phyloP scores from a whole-genome alignment of 2,888 invertebrate species.

The Platycnemis pennipes region DNA sequence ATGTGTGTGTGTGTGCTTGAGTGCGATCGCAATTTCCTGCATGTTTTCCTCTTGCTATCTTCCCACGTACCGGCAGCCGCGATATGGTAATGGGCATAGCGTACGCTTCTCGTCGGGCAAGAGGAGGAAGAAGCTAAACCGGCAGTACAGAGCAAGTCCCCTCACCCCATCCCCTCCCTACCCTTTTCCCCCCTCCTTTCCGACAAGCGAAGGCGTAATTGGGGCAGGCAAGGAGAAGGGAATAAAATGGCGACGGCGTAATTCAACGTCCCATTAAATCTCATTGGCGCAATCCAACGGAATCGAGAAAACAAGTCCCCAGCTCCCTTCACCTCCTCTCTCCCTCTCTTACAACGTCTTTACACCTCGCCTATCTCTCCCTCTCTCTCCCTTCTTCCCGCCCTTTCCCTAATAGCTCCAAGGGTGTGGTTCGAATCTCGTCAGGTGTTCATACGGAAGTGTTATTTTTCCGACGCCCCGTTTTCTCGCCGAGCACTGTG shows the following conservation, averaged over 20 bases:
- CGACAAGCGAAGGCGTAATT: not conserved
- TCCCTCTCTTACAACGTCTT: not conserved
- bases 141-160: no score
- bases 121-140: not conserved
- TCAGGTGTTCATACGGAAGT: no score
- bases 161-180: not conserved
- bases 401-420: not conserved
- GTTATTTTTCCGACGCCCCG: no score
- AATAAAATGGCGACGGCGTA: not conserved
- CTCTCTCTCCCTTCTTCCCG: not conserved
- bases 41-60: not conserved
- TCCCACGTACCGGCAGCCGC: not conserved
- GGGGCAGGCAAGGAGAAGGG: not conserved
- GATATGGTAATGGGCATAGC: not conserved
- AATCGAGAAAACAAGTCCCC: not conserved
- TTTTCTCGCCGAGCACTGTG: no score
- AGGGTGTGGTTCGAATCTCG: no score
- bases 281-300: not conserved
- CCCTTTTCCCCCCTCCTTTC: not conserved
- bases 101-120: not conserved
- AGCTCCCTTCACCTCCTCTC: not conserved
- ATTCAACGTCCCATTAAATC: conserved; percentile 12
- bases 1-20: no score
- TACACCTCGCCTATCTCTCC: not conserved
- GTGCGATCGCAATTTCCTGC: not conserved